These are phyloP conservation scores for Plumapathes pennacea DNA, from an alignment of 92 coral and sea anemone species.

Conservation along the genomic window DNA sequence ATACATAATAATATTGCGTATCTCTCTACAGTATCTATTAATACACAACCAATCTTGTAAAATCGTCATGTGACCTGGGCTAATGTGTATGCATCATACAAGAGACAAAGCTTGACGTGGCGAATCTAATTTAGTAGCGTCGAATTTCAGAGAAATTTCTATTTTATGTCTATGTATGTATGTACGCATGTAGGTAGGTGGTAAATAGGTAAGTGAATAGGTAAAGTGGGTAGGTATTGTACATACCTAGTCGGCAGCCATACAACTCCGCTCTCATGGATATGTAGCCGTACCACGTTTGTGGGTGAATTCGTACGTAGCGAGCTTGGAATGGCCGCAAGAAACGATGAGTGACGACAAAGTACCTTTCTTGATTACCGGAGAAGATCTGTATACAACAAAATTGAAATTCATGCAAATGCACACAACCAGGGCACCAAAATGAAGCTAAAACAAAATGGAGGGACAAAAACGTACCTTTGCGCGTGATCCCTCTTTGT, in stretches of 20 bases:
- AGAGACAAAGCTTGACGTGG: no score
- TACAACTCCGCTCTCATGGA: constrained; percentile 62
- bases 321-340: constrained; percentile 59
- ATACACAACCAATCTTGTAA: no score
- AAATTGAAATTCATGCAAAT: background rate
- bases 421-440: background rate
- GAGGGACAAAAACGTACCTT: constrained; percentile 18
- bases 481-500: constrained; percentile 33
- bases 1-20: no score
- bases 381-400: constrained; percentile 42
- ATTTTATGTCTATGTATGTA: no score
- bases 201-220: no score
- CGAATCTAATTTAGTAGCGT: no score
- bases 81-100: no score
- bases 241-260: constrained; percentile 63
- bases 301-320: constrained; percentile 48
- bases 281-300: constrained; percentile 58
- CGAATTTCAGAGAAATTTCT: no score
- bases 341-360: constrained; percentile 49
- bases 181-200: no score
- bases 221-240: background rate
- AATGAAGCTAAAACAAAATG: background rate
- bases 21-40: no score
- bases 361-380: constrained; percentile 54
- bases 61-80: no score